Conservation (phyloP, 1,140 invertebrate species). For the Pemphigus obesinymphae region DNA sequence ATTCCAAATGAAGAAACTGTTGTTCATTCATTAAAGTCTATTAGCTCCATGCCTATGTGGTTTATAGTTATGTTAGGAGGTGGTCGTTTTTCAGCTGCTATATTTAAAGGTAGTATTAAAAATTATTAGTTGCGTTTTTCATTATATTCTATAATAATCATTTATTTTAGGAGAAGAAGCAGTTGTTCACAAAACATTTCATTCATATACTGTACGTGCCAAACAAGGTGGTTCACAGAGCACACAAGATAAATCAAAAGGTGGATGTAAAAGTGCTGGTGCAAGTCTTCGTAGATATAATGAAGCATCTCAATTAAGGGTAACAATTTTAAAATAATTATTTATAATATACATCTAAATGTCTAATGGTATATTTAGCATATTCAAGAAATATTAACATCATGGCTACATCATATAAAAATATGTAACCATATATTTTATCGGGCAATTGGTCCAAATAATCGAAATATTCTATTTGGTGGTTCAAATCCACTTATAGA, state of each 20-base stretch:
- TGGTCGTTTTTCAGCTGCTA: conserved; percentile 79
- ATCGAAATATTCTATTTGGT: conserved; percentile 68
- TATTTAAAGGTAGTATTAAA: conserved; percentile 63
- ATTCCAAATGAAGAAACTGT: conserved; percentile 5
- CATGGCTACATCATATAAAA: conserved; percentile 64
- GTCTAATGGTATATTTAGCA: conserved; percentile 58
- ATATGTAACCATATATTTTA: conserved; percentile 73
- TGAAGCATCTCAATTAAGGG: conserved; percentile 56
- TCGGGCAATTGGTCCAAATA: conserved; percentile 68
- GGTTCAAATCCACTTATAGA: conserved; percentile 66
- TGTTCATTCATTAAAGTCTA: not conserved
- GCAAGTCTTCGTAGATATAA: conserved; percentile 75
- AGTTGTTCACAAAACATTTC: conserved; percentile 78
- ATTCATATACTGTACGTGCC: conserved; percentile 77
- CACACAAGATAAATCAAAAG: conserved; percentile 61
- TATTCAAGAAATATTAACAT: conserved; percentile 66
- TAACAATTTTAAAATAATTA: not conserved
- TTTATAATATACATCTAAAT: not conserved
- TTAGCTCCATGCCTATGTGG: conserved; percentile 54
- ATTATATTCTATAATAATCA: conserved; percentile 41
- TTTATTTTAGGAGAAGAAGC: conserved; percentile 54
- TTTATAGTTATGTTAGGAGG: conserved; percentile 75
- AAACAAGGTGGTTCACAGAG: conserved; percentile 77
- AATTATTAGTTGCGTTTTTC: not conserved
- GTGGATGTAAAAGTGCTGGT: conserved; percentile 71